Conservation (phyloP, 2,888 invertebrate genomes). For the Axea sp. region DNA sequence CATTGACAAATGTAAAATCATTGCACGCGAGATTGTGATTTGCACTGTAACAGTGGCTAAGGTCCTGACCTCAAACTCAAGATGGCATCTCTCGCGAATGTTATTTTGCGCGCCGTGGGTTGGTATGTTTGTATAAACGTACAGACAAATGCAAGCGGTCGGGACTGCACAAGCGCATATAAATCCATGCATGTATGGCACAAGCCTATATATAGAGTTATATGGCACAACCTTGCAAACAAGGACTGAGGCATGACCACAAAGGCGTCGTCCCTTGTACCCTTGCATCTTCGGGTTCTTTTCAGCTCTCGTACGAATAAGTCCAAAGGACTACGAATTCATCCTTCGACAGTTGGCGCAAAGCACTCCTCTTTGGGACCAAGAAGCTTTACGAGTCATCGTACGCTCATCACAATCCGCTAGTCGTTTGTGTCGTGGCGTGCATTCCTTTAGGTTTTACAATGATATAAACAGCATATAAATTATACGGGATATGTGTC, state of each 20-base stretch:
- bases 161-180: conserved; percentile 21
- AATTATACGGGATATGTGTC: conserved; percentile 52
- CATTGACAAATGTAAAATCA: conserved; percentile 57
- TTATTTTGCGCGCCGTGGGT: conserved; percentile 33
- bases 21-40: conserved; percentile 53
- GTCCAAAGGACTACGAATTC: conserved; percentile 36
- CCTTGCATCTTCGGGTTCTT: conserved; percentile 30
- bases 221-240: conserved; percentile 49
- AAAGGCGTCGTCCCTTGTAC: conserved; percentile 43
- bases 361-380: conserved; percentile 49
- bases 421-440: conserved; percentile 15
- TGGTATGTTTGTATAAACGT: conserved; percentile 29
- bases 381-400: conserved; percentile 50
- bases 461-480: conserved; percentile 48
- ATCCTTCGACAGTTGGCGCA: conserved; percentile 45
- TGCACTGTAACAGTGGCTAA: conserved; percentile 54
- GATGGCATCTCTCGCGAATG: conserved; percentile 51
- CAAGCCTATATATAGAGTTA: conserved; percentile 47
- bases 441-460: conserved; percentile 43
- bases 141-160: neutral
- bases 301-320: conserved; percentile 27
- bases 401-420: conserved; percentile 28
- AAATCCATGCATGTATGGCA: conserved; percentile 19
- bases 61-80: conserved; percentile 40
- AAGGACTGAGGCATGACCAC: conserved; percentile 46